Percentiles rank a stretch among this genome's conserved stretches.
Evolutionary conservation across 2,113 vertebrate species (phyloP).

Genomic region (Cynoglossus semilaevis): DNA sequence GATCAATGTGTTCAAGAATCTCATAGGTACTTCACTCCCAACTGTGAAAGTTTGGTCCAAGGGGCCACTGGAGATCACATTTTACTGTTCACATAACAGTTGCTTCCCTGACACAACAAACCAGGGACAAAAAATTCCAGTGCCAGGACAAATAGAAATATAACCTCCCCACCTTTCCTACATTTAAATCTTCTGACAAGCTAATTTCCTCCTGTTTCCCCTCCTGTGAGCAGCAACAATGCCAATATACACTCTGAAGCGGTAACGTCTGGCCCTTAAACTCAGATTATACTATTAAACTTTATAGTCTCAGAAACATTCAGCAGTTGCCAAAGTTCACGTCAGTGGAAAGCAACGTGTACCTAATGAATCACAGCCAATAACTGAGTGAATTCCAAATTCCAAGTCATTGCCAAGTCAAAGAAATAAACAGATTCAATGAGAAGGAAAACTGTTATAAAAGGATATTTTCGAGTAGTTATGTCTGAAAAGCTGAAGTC

Average conservation of each 20-base stretch:
- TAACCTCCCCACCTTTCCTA: neutral
- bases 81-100: constrained; percentile 41
- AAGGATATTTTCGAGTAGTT: no score
- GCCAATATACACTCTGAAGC: constrained; percentile 34
- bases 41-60: constrained; percentile 12
- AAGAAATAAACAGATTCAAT: no score
- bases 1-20: no score
- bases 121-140: constrained; percentile 22
- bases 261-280: constrained; percentile 43
- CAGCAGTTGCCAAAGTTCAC: constrained; percentile 64
- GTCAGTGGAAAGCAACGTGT: constrained; percentile 43
- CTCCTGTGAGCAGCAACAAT: constrained; percentile 1
- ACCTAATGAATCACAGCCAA: constrained; percentile 54
- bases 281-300: constrained; percentile 59
- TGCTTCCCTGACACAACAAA: constrained; percentile 26
- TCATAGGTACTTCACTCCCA: constrained; percentile 7
- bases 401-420: constrained; percentile 8
- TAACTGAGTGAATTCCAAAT: neutral
- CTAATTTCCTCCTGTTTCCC: neutral
- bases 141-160: constrained; percentile 3
- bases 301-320: constrained; percentile 48
- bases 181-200: constrained; percentile 4
- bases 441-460: no score
- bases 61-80: constrained; percentile 45
- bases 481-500: no score